Base-by-base conservation (phyloP, 2,113 vertebrate species). In the Phaetusa simplex region DNA sequence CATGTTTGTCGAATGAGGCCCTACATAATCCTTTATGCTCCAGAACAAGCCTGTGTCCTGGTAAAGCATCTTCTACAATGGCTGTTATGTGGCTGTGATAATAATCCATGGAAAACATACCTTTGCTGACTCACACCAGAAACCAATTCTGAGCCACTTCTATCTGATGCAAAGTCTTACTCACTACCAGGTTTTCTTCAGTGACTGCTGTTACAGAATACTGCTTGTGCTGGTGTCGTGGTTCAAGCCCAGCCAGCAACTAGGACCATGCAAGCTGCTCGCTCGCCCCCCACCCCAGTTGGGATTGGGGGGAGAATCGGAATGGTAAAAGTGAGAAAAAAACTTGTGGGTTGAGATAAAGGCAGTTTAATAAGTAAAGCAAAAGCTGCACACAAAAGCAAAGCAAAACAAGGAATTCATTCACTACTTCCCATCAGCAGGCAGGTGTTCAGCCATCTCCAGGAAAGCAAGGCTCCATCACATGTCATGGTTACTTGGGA, bases 41-140 rank as follows among this genome's bases (percentile, higher is more conserved):
- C 59, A 59, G 62, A 85, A 30, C 11, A 81, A 43, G 26, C 17
- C 14, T 7, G 12, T 38, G 49, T 67, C 38, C 53, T 67, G 22
- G 27, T 52, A 76, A 85, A 66, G 38, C 49, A 52, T 69, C 16
- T n/a, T 82, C 53, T 65, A 23, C 24, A 81, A 24, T 17, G 58
- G 47, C 59, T 56, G 34, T 38, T 77, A 29, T 1, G 20, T 61
- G 53, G 73, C 53, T 59, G 34, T 42, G 32, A 72, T n/a, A 76
- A 71, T 32, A 82, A 82, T 18, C 55, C 56, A 65, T 15, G 18
- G 88, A 64, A 76, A 78, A 38, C 38, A 56, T 24, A 85, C 38
- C 52, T 82, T 86, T 81, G 87, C 62, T 88, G 93, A 94, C 56
- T 92, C 76, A 89, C 74, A 73, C 30, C 64, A 91, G 70, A 73